Evolutionary conservation across 2,888 invertebrate genomes (phyloP).

Genomic region (Cephus pulcher): DNA sequence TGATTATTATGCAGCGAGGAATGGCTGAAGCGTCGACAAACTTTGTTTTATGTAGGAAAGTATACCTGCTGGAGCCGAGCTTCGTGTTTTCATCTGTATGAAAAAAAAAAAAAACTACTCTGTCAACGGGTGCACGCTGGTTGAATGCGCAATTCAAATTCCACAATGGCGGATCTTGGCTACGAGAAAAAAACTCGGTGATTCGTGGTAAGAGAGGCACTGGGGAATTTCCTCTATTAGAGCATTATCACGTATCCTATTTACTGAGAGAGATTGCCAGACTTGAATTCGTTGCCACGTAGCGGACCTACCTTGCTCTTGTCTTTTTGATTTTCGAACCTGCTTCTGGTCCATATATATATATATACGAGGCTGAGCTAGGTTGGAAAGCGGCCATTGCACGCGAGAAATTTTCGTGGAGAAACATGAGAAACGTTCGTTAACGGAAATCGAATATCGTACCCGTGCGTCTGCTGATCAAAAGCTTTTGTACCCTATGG

Average conservation of each 20-base stretch:
- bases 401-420: not conserved
- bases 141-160: not conserved
- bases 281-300: not conserved
- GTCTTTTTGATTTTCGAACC: not conserved
- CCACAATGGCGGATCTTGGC: not conserved
- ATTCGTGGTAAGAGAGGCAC: not conserved
- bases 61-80: not conserved
- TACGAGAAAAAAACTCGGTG: not conserved
- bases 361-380: not conserved
- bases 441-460: constrained; percentile 57
- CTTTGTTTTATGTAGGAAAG: not conserved
- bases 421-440: constrained; percentile 37
- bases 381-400: not conserved
- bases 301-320: not conserved
- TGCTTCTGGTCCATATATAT: not conserved
- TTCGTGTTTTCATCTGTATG: not conserved
- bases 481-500: constrained; percentile 34
- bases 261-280: not conserved
- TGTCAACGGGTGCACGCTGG: not conserved
- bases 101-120: not conserved
- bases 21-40: not conserved
- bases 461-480: constrained; percentile 40
- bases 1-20: not conserved
- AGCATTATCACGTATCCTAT: not conserved
- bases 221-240: not conserved